Base-by-base conservation (phyloP, 2,797 vertebrate species). In the Caiman crocodilus region DNA sequence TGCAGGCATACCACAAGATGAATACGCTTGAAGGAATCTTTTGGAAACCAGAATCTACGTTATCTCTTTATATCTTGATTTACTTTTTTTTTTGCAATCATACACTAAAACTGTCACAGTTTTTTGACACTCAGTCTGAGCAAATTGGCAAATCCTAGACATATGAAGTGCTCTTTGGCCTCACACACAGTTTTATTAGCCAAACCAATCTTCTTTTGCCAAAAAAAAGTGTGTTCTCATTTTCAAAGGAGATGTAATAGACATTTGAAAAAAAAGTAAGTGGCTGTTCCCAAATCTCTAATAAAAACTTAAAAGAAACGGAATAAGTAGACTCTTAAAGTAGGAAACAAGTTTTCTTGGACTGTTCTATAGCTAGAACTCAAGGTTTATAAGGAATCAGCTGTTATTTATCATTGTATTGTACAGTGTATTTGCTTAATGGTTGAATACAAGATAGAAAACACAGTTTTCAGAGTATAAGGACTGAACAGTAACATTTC, bases 1-100 rank as follows among this genome's bases (percentile, higher is more conserved):
- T 97, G 94, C 85, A 94, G 87, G 87, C 85, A 77, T 89, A 85
- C 85, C 88, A 90, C 91, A 95, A 94, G 89, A 94, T 89, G 79
- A 91, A 83, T 83, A 83, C 60, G 90, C 82, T 96, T 87, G 42
- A 94, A 91, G 79, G 96, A 95, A 90, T 92, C 89, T 94, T 94
- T 96, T 79, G 91, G 92, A 95, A 94, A 93, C 82, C 80, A 94
- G 20, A 91, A 73, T 50, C 86, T 94, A 90, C 77, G 86, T 91
- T 50, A 55, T 30, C 32, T 56, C 55, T 57, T 78, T 93, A 88
- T 82, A 91, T 94, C 94, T 85, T 84, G 87, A 90, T 93, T 95
- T 87, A 77, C 80, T 89, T 94, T 59, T 76, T 89, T 95, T 59
- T 82, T 82, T 93, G 89, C 84, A 96, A 85, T 64, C 90, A 79